These are phyloP conservation scores for Peromyscus nudipes DNA, from an alignment of 2,797 vertebrate species.

Conservation along the genomic window DNA sequence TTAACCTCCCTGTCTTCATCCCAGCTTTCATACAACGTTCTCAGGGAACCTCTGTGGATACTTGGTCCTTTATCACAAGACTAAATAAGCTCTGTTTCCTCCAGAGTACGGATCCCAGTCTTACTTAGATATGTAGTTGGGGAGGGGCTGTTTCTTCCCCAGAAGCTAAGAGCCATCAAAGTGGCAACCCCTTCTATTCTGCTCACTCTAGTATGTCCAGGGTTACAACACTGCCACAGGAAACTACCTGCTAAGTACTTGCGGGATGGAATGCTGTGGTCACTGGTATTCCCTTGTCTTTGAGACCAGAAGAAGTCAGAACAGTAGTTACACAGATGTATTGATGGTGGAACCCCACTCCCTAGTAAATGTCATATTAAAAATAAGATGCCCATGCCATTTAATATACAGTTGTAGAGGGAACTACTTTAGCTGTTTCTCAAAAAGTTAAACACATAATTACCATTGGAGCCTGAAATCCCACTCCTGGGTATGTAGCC, in stretches of 20 bases:
- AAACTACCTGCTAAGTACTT: neutral
- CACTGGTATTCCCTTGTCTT: neutral
- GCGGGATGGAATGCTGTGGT: neutral
- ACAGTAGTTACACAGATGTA: neutral
- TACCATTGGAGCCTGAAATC: neutral
- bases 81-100: neutral
- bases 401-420: neutral
- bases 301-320: neutral
- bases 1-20: neutral
- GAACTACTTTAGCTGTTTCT: neutral
- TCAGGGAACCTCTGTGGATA: neutral
- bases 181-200: neutral
- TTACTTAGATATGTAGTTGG: neutral
- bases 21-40: neutral
- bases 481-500: neutral
- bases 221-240: neutral
- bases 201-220: neutral
- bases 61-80: neutral
- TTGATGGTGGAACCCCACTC: neutral
- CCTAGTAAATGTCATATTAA: neutral
- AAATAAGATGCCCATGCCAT: neutral
- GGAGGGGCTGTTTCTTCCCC: neutral
- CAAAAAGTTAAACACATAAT: conserved; percentile 1
- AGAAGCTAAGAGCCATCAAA: neutral
- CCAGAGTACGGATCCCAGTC: neutral